phyloP scores from a whole-genome alignment of 2,797 vertebrate species.

The Rousettus madagascariensis region DNA sequence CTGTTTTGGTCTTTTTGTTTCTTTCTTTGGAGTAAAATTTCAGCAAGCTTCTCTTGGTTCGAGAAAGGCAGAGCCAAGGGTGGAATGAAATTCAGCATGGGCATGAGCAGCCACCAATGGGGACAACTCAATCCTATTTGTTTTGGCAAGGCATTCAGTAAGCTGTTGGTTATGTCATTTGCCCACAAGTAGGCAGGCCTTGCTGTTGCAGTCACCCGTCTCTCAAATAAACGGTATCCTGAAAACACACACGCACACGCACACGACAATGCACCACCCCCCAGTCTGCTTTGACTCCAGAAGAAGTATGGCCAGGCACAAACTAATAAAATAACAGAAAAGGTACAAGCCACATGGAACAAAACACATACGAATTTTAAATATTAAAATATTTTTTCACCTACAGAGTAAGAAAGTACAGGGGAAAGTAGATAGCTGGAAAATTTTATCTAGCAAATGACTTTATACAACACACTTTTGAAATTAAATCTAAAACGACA shows the following conservation, averaged over 20 bases:
- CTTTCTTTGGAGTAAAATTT: background rate
- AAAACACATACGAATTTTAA: background rate
- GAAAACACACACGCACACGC: background rate
- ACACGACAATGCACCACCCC: no score
- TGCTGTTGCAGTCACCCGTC: background rate
- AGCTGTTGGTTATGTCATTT: background rate
- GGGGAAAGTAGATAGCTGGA: background rate
- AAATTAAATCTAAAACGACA: constrained; percentile 25
- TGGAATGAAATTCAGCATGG: background rate
- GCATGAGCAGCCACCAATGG: background rate
- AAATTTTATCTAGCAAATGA: background rate
- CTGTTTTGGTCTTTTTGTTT: background rate
- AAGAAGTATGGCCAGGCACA: background rate
- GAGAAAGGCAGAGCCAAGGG: background rate
- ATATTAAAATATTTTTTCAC: background rate
- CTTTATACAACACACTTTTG: background rate
- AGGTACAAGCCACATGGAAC: background rate
- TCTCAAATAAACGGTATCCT: background rate
- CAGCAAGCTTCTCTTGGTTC: background rate
- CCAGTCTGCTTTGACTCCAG: background rate
- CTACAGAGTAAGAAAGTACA: background rate
- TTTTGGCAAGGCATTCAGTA: constrained; percentile 1
- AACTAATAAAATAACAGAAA: background rate
- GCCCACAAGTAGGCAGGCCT: background rate
- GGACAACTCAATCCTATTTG: background rate